Conservation (phyloP, 2,888 invertebrate species). For the Schizaphis graminum region DNA sequence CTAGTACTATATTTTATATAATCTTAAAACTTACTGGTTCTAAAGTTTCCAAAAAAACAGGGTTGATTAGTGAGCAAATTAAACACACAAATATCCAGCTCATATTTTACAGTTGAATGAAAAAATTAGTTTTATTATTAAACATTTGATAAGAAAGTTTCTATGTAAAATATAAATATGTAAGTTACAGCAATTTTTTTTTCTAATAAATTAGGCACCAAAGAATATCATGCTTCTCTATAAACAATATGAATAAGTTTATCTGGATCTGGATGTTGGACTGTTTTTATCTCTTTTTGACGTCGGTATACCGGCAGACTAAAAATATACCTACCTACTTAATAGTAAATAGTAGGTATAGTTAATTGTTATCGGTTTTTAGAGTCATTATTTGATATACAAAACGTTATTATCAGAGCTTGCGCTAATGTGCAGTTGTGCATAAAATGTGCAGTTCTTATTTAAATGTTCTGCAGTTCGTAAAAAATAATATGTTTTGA, state of each 20-base stretch:
- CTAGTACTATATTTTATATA: background rate
- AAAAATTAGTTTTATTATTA: background rate
- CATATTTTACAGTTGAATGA: background rate
- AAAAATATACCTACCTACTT: too few relatives aligned
- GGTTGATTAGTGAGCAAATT: background rate
- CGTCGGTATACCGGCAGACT: background rate
- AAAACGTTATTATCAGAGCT: too few relatives aligned
- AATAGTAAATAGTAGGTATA: too few relatives aligned
- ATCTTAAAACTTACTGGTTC: conserved; percentile 3
- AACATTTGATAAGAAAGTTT: background rate
- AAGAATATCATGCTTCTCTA: background rate
- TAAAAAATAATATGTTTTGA: too few relatives aligned
- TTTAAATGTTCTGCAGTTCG: too few relatives aligned
- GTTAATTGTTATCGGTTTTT: background rate
- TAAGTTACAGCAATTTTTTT: background rate
- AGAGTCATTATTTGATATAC: background rate
- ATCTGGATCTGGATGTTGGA: background rate
- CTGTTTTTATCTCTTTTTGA: background rate
- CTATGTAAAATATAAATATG: background rate
- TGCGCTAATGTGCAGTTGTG: too few relatives aligned
- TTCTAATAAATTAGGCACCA: background rate
- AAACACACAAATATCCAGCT: background rate
- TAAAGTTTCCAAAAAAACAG: background rate
- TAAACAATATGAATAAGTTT: background rate
- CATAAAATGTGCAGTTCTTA: too few relatives aligned